Conservation (phyloP, 2,797 vertebrate genomes). For the Coccyzus lansbergi region DNA sequence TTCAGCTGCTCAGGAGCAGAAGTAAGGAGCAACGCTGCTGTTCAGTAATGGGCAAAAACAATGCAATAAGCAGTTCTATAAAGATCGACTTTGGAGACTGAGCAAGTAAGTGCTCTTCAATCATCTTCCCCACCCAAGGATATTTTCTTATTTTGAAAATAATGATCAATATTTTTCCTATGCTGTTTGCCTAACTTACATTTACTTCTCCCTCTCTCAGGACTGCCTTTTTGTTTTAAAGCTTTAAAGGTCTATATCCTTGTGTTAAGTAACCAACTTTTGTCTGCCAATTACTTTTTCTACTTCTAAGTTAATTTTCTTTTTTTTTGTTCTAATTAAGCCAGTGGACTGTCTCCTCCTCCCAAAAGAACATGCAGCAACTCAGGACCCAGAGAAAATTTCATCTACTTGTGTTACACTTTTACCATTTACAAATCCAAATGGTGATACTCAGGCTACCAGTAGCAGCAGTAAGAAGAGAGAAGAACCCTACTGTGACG, state of each 20-base stretch:
- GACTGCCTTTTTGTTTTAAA: neutral
- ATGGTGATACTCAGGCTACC: neutral
- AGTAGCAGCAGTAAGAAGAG: neutral
- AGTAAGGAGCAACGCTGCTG: neutral
- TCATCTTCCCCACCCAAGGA: fast-evolving
- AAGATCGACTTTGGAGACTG: neutral
- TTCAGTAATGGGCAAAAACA: neutral
- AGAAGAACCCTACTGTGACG: neutral
- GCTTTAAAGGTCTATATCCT: neutral
- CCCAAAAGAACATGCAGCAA: neutral
- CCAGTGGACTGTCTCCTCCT: neutral
- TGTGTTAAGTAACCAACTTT: neutral
- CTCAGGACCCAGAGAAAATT: neutral
- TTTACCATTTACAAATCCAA: neutral
- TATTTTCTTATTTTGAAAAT: neutral
- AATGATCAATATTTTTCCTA: neutral
- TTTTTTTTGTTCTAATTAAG: neutral
- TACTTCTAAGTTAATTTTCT: neutral
- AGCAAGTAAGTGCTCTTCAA: neutral
- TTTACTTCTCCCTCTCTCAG: neutral
- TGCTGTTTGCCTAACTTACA: neutral
- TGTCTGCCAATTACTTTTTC: neutral
- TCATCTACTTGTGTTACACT: neutral
- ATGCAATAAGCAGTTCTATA: neutral
- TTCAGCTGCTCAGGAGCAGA: neutral